phyloP scores from a whole-genome alignment of 1,140 invertebrate species.

The Drosophila aff. region DNA sequence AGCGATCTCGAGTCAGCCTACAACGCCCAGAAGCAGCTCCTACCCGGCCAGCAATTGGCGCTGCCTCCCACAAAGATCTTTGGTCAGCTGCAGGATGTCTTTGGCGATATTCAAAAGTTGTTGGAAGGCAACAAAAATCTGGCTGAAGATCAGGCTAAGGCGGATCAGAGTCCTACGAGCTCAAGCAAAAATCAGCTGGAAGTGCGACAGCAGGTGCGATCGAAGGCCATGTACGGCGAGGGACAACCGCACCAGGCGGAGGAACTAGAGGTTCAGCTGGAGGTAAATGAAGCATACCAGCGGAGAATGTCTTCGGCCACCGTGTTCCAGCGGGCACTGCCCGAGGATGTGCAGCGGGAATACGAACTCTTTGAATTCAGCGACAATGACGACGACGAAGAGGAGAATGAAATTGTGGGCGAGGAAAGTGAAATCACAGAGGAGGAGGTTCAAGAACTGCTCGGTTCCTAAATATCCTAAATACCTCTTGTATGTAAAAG shows the following conservation, averaged over 20 bases:
- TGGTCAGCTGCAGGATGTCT: conserved; percentile 43
- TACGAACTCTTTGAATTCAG: conserved; percentile 22
- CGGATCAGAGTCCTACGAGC: not conserved
- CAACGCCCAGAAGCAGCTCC: conserved; percentile 61
- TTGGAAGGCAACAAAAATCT: conserved; percentile 5
- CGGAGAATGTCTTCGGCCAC: conserved; percentile 62
- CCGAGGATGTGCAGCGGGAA: conserved; percentile 36
- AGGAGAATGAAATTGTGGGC: not conserved
- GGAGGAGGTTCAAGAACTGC: conserved; percentile 1
- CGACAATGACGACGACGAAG: conserved; percentile 10
- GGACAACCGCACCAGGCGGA: not conserved
- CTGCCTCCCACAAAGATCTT: conserved; percentile 61
- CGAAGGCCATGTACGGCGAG: conserved; percentile 58
- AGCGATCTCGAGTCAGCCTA: conserved; percentile 63
- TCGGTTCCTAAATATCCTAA: not conserved
- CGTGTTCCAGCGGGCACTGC: conserved; percentile 45
- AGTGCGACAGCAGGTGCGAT: conserved; percentile 39
- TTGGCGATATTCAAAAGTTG: conserved; percentile 56
- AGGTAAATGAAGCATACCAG: conserved; percentile 27
- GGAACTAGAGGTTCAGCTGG: conserved; percentile 1
- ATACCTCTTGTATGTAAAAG: too few relatives aligned
- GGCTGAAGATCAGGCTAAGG: not conserved
- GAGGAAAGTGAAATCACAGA: not conserved
- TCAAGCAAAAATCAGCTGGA: conserved; percentile 40
- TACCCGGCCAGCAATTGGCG: conserved; percentile 27